Conservation (phyloP, 2,888 invertebrate genomes). For the Xestia sexstrigata region DNA sequence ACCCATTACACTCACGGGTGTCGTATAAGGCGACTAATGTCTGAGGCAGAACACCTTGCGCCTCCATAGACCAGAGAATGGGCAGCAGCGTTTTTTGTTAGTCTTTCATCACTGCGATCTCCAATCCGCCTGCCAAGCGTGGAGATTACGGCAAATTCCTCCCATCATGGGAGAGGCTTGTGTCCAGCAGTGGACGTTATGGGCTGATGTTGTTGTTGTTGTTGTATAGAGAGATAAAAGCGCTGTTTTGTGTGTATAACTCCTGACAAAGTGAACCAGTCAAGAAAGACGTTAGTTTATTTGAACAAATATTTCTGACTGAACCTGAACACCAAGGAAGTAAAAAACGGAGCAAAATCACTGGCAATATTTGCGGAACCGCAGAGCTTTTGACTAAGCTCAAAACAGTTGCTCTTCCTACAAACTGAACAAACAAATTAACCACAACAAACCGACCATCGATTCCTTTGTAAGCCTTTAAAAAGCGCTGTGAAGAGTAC, state of each 20-base stretch:
- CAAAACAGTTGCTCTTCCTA: constrained; percentile 38
- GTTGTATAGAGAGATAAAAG: neutral
- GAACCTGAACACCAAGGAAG: neutral
- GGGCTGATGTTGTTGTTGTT: too few species aligned
- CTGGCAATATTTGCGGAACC: neutral
- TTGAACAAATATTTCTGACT: neutral
- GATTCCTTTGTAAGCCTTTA: constrained; percentile 53
- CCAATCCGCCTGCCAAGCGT: too few species aligned
- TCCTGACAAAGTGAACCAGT: neutral
- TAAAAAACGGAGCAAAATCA: neutral
- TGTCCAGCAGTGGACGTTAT: too few species aligned
- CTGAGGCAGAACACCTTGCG: too few species aligned
- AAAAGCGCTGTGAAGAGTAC: constrained; percentile 43
- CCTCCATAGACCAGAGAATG: too few species aligned
- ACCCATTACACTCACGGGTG: too few species aligned
- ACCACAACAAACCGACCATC: constrained; percentile 44
- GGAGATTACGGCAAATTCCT: too few species aligned
- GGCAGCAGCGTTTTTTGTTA: too few species aligned
- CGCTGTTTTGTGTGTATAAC: neutral
- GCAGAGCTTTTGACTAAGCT: constrained; percentile 9
- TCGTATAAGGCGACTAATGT: too few species aligned
- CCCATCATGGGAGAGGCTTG: too few species aligned
- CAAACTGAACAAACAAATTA: constrained; percentile 54
- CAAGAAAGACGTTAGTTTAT: neutral
- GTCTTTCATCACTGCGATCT: too few species aligned